A percentile compares a stretch with the other conserved stretches of the same genome.
These are phyloP conservation scores for Lamprotornis superbus DNA, from an alignment of 2,113 vertebrate species.

Conservation along the genomic window DNA sequence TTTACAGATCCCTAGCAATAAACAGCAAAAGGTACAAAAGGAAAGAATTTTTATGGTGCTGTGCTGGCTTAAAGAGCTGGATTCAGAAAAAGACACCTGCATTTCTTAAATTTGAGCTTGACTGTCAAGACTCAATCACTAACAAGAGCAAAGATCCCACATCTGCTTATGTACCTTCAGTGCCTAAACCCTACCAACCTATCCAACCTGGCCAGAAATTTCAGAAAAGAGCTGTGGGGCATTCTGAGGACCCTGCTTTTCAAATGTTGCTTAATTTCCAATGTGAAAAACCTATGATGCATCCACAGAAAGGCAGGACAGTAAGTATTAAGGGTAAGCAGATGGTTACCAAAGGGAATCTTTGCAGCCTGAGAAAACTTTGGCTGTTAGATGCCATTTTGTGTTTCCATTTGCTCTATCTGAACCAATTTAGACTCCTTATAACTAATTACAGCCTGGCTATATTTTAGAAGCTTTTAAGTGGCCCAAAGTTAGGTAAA, in stretches of 20 bases:
- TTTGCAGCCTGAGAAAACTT: background rate
- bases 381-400: background rate
- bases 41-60: background rate
- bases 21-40: background rate
- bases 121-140: background rate
- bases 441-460: background rate
- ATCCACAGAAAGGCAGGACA: background rate
- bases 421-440: background rate
- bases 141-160: background rate
- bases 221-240: background rate
- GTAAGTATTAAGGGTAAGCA: background rate
- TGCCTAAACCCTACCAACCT: background rate
- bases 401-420: background rate
- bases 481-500: background rate
- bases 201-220: background rate
- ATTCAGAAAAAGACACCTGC: background rate
- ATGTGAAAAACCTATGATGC: background rate
- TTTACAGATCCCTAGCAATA: background rate
- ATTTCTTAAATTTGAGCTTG: background rate
- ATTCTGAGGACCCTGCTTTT: background rate
- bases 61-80: background rate
- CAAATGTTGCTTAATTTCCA: background rate
- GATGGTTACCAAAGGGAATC: background rate
- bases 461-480: background rate
- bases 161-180: background rate